Evolutionary conservation across 53 echinoderm and acorn worm species (phyloP).

Genomic region (Crossaster papposus): DNA sequence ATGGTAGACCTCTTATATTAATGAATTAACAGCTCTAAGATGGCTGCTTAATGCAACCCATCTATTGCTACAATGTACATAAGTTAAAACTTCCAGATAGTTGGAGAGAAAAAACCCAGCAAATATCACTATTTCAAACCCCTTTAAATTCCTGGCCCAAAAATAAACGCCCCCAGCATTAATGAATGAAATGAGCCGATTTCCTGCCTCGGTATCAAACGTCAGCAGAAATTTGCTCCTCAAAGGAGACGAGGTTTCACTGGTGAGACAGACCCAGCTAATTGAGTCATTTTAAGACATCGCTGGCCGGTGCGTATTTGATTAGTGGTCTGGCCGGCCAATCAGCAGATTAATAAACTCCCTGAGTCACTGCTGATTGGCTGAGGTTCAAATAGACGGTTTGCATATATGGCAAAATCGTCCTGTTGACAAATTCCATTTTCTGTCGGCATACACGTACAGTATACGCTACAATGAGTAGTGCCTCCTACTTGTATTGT

Average conservation of each 20-base stretch:
- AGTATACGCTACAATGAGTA: too few relatives aligned
- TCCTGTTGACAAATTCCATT: too few relatives aligned
- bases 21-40: too few relatives aligned
- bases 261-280: slow-evolving; percentile 29
- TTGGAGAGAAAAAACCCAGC: neutral
- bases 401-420: neutral
- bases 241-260: slow-evolving; percentile 45
- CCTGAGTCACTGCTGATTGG: neutral
- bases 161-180: slow-evolving; percentile 41
- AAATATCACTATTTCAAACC: neutral
- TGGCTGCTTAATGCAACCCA: too few relatives aligned
- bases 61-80: neutral
- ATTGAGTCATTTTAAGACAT: slow-evolving; percentile 35
- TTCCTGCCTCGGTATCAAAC: slow-evolving; percentile 53
- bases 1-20: too few relatives aligned
- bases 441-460: too few relatives aligned
- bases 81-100: neutral
- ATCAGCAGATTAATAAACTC: neutral
- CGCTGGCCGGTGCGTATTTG: neutral
- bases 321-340: neutral
- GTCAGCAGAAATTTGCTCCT: slow-evolving; percentile 59
- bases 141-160: slow-evolving; percentile 5
- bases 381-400: neutral
- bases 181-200: slow-evolving; percentile 40
- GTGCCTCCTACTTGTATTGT: too few relatives aligned